Percentiles rank a stretch among this genome's conserved stretches.
phyloP scores from a whole-genome alignment of 2,797 vertebrate genomes.

The Propithecus perrieri region DNA sequence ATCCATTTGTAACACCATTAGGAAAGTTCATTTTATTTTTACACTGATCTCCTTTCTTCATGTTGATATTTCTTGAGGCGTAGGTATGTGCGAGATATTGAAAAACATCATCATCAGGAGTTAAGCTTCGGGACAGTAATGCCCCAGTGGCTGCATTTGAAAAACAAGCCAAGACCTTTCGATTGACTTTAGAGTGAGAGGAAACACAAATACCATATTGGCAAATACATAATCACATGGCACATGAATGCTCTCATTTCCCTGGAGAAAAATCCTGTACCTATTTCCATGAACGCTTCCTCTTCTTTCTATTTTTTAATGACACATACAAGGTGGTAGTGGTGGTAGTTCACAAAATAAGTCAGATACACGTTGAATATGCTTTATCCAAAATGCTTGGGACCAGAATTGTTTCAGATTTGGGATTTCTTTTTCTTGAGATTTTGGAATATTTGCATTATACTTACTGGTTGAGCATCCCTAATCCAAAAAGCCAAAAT shows the following conservation, averaged over 20 bases:
- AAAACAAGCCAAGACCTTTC: conserved; percentile 5
- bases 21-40: conserved; percentile 81
- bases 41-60: conserved; percentile 88
- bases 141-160: conserved; percentile 78
- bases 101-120: conserved; percentile 94
- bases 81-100: conserved; percentile 93
- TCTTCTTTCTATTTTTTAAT: neutral
- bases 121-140: conserved; percentile 82
- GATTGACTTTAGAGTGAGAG: neutral
- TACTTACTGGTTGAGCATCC: neutral
- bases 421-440: neutral
- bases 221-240: neutral
- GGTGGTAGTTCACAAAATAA: neutral
- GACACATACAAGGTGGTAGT: neutral
- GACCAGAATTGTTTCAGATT: neutral
- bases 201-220: accelerated
- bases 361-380: neutral
- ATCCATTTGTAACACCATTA: conserved; percentile 93
- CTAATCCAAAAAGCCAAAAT: too few relatives aligned
- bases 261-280: neutral
- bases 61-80: conserved; percentile 88
- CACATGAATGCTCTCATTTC: too few relatives aligned
- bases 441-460: neutral
- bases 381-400: neutral
- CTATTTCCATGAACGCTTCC: neutral